Conservation (phyloP, 2,888 invertebrate genomes). For the Coelogynopora nodosa region DNA sequence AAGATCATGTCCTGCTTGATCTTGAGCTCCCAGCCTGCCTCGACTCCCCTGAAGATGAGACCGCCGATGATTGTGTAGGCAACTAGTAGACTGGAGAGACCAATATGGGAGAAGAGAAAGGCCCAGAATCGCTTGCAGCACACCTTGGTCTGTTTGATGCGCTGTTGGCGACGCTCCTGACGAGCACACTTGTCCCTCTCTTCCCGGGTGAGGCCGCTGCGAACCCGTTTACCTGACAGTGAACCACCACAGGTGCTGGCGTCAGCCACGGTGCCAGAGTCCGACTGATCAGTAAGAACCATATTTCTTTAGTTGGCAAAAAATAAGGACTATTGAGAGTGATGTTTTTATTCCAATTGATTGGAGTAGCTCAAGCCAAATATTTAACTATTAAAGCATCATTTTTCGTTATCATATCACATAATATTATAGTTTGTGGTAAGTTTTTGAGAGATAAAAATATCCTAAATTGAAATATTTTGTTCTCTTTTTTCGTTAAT, state of each 20-base stretch:
- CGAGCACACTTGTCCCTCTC: background rate
- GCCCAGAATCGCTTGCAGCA: conserved; percentile 44
- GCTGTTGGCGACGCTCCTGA: conserved; percentile 22
- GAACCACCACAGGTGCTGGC: background rate
- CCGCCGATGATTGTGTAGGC: conserved; percentile 43
- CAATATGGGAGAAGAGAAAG: conserved; percentile 46
- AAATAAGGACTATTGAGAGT: too few species aligned
- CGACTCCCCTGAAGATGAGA: conserved; percentile 40
- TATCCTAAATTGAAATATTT: too few species aligned
- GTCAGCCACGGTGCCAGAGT: background rate
- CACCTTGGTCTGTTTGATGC: conserved; percentile 40
- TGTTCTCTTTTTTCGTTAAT: too few species aligned
- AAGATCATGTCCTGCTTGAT: conserved; percentile 35
- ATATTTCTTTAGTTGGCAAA: too few species aligned
- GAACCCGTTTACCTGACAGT: background rate
- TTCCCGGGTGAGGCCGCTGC: background rate
- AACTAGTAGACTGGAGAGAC: conserved; percentile 40
- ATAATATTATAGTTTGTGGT: too few species aligned
- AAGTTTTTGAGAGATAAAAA: too few species aligned
- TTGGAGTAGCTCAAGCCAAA: too few species aligned
- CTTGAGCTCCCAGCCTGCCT: background rate
- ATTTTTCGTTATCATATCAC: too few species aligned
- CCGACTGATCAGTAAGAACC: conserved; percentile 14
- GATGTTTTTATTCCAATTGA: too few species aligned
- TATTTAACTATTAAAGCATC: too few species aligned